phyloP scores from a whole-genome alignment of 1,140 invertebrate species.

The Heterodera carotae region DNA sequence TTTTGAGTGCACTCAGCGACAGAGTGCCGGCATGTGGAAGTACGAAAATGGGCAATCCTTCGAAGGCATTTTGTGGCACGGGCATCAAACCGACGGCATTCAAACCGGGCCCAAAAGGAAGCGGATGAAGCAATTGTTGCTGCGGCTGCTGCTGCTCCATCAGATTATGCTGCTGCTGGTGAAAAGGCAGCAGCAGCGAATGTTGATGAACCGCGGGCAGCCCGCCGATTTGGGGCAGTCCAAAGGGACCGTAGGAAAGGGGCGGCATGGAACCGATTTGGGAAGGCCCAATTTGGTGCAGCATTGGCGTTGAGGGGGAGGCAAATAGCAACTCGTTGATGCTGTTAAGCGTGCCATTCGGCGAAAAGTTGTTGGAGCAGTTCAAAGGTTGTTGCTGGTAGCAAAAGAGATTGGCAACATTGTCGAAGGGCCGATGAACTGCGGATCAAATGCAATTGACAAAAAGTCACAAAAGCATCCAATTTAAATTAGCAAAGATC shows the following conservation, averaged over 20 bases:
- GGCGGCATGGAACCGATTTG: neutral
- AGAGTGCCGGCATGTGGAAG: conserved; percentile 37
- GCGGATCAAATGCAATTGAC: neutral
- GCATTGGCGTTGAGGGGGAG: neutral
- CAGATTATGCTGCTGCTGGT: neutral
- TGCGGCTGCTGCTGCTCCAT: conserved; percentile 5
- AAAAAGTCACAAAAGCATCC: too few species aligned
- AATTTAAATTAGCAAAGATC: too few species aligned
- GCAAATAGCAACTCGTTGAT: neutral
- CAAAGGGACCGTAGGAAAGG: conserved; percentile 29
- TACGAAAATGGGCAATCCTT: conserved; percentile 41
- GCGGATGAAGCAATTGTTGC: neutral
- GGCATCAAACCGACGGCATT: neutral
- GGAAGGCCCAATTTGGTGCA: neutral
- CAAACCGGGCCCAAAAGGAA: neutral
- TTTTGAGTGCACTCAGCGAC: conserved; percentile 40
- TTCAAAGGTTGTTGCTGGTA: neutral
- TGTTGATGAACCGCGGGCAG: neutral
- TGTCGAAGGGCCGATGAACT: neutral
- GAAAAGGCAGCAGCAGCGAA: conserved; percentile 18
- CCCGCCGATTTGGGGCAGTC: conserved; percentile 1
- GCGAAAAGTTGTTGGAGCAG: neutral
- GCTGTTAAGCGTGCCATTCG: neutral
- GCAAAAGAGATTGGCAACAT: neutral
- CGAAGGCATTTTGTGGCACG: conserved; percentile 11